Percentiles rank a stretch among this genome's conserved stretches.
Evolutionary conservation across 2,113 vertebrate species (phyloP).

Genomic region (Morone chrysops): DNA sequence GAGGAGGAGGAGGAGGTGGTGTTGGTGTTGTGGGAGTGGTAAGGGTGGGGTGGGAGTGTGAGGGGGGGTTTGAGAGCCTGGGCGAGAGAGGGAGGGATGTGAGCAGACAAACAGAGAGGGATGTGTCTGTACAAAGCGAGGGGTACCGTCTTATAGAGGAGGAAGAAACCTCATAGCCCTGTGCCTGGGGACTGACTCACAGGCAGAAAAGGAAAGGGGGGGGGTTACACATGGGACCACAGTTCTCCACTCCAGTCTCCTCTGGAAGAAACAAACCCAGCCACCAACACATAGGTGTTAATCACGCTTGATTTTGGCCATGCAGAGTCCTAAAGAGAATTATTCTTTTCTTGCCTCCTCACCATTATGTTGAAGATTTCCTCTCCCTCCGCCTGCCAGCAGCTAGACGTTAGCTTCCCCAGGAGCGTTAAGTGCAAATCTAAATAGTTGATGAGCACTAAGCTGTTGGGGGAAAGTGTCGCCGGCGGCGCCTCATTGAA

Average conservation of each 20-base stretch:
- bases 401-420: constrained; percentile 69
- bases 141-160: constrained; percentile 26
- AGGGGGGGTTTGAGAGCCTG: constrained; percentile 29
- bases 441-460: constrained; percentile 84
- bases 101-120: constrained; percentile 44
- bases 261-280: neutral
- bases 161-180: constrained; percentile 44
- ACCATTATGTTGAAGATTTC: constrained; percentile 47
- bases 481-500: constrained; percentile 75
- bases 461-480: constrained; percentile 78
- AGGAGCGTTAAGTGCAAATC: constrained; percentile 80
- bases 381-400: constrained; percentile 46
- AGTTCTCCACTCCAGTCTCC: neutral
- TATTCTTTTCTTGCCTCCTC: neutral
- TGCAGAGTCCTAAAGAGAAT: constrained; percentile 15
- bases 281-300: constrained; percentile 8
- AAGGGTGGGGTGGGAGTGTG: constrained; percentile 52
- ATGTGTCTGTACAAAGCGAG: constrained; percentile 32
- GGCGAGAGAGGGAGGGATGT: constrained; percentile 43
- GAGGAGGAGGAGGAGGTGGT: constrained; percentile 64
- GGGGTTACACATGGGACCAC: constrained; percentile 35
- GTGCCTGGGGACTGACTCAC: constrained; percentile 52
- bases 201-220: constrained; percentile 21
- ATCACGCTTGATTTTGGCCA: constrained; percentile 27
- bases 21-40: constrained; percentile 66